These are phyloP conservation scores for Tolypeutes matacus DNA, from an alignment of 2,797 vertebrate species.

Conservation along the genomic window DNA sequence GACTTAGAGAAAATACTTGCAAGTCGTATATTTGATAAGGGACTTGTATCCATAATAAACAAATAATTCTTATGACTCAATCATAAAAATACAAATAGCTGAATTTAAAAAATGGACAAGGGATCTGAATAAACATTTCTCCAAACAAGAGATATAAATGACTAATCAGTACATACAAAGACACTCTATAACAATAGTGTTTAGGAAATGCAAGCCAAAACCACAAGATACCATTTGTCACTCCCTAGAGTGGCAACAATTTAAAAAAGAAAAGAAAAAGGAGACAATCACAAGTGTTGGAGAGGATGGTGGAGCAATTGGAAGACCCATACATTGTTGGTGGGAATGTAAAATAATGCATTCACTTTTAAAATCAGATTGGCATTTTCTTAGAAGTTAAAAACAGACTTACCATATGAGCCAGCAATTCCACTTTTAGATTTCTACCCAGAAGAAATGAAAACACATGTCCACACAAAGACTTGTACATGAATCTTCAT, in stretches of 20 bases:
- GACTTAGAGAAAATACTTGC: neutral
- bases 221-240: neutral
- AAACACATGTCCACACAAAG: neutral
- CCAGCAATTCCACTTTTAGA: neutral
- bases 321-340: neutral
- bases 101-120: neutral
- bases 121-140: neutral
- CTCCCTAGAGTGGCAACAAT: neutral
- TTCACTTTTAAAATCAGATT: neutral
- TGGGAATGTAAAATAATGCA: neutral
- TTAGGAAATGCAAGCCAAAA: neutral
- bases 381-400: neutral
- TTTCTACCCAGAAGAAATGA: conserved; percentile 13
- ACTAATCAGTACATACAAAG: neutral
- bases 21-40: neutral
- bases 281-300: neutral
- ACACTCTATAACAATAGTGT: neutral
- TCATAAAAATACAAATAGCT: neutral
- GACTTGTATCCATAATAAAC: neutral
- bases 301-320: neutral
- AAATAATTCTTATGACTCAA: conserved; percentile 1
- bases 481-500: neutral
- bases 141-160: neutral
- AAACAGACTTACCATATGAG: neutral
- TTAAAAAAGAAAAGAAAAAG: neutral